Percentiles rank a stretch among this genome's conserved stretches.
These are phyloP conservation scores for Melinaea marsaeus DNA, from an alignment of 2,888 invertebrate species.

Conservation along the genomic window DNA sequence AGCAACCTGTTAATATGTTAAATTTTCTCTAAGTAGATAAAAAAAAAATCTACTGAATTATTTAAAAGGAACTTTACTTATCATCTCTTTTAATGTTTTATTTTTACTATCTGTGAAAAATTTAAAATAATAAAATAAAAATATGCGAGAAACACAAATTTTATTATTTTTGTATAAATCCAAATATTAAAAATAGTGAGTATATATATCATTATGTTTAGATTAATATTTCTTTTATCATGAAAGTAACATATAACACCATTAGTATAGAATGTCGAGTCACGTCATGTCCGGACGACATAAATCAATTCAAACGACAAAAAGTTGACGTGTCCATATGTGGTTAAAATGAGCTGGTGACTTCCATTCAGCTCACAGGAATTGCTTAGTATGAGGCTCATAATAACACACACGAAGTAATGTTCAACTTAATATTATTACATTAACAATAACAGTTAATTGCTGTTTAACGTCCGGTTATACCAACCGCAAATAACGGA, in stretches of 20 bases:
- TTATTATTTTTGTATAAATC: too few species aligned
- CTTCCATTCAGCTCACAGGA: too few species aligned
- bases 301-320: not conserved
- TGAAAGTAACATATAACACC: not conserved
- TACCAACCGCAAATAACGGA: too few species aligned
- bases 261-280: not conserved
- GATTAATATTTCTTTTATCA: not conserved
- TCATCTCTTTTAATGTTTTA: conserved; percentile 30
- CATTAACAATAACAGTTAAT: too few species aligned
- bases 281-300: not conserved
- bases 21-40: not conserved
- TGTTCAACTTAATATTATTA: too few species aligned
- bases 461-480: too few species aligned
- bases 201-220: not conserved
- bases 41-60: not conserved
- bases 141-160: not conserved
- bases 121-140: conserved; percentile 9
- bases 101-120: conserved; percentile 33
- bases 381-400: too few species aligned
- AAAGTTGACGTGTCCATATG: too few species aligned
- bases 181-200: too few species aligned
- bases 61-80: conserved; percentile 1
- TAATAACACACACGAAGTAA: too few species aligned
- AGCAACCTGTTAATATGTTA: not conserved
- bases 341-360: too few species aligned